phyloP scores from a whole-genome alignment of 2,888 invertebrate species.

The Seira musarum region DNA sequence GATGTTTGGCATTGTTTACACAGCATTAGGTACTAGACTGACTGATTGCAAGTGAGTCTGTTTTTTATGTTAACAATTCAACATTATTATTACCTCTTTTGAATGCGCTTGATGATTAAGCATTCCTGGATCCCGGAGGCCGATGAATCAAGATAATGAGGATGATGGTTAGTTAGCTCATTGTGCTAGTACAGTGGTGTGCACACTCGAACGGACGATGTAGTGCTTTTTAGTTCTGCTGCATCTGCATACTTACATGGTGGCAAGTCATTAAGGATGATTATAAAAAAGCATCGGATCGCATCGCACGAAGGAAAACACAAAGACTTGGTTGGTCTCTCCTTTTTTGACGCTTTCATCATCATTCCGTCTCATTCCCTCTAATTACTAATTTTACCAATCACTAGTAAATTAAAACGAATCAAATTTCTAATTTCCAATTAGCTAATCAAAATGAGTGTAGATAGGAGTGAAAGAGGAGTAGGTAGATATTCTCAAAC shows the following conservation, averaged over 20 bases:
- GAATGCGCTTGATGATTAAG: constrained; percentile 32
- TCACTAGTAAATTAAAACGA: constrained; percentile 61
- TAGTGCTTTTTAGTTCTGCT: no score
- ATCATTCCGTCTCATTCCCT: constrained; percentile 24
- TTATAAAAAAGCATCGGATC: background rate
- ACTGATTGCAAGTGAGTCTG: no score
- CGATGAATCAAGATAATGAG: constrained; percentile 24
- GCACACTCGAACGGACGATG: background rate
- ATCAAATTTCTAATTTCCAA: constrained; percentile 57
- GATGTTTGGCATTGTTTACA: no score
- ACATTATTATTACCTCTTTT: no score
- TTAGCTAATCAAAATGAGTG: constrained; percentile 58
- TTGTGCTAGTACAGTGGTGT: background rate
- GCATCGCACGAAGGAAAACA: background rate
- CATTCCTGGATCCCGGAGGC: constrained; percentile 55
- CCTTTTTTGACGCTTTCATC: constrained; percentile 32
- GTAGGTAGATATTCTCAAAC: background rate
- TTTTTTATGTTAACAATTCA: no score
- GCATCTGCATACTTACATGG: no score
- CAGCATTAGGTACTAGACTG: no score
- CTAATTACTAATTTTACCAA: constrained; percentile 49
- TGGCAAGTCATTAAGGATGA: constrained; percentile 39
- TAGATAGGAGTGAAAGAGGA: constrained; percentile 10
- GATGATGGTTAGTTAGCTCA: constrained; percentile 41
- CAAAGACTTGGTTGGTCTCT: no score